phyloP scores from a whole-genome alignment of 2,113 vertebrate species.

The Spheniscus mendiculus region DNA sequence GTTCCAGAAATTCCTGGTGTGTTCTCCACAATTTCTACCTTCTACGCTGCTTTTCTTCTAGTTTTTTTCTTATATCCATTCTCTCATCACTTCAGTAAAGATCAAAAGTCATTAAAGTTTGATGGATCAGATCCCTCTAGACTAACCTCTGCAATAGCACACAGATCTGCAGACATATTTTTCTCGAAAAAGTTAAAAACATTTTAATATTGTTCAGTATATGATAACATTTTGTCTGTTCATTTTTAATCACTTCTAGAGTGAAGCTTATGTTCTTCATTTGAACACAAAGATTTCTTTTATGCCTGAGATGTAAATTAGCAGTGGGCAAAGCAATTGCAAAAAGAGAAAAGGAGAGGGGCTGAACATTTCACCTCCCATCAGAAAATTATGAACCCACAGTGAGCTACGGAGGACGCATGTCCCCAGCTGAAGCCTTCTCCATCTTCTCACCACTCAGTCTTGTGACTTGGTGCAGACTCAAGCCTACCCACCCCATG shows the following conservation, averaged over 20 bases:
- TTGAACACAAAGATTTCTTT: conserved; percentile 11
- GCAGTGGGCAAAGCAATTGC: background rate
- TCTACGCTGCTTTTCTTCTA: background rate
- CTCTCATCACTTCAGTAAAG: background rate
- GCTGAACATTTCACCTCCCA: background rate
- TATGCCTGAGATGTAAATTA: background rate
- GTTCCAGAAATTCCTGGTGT: background rate
- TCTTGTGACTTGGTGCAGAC: background rate
- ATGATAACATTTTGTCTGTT: background rate
- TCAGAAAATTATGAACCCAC: background rate
- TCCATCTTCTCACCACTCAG: background rate
- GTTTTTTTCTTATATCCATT: background rate
- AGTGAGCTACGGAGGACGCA: background rate
- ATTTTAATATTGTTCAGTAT: background rate
- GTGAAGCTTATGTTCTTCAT: background rate
- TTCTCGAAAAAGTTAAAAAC: background rate
- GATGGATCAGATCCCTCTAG: background rate
- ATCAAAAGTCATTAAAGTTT: background rate
- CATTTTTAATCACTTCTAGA: conserved; percentile 9
- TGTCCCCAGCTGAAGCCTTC: background rate
- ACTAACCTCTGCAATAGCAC: background rate
- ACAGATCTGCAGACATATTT: background rate
- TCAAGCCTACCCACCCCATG: accelerated
- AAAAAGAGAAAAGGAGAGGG: background rate
- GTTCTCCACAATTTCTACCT: background rate